These are phyloP conservation scores for Nemurella pictetii DNA, from an alignment of 2,888 invertebrate genomes.

Conservation along the genomic window DNA sequence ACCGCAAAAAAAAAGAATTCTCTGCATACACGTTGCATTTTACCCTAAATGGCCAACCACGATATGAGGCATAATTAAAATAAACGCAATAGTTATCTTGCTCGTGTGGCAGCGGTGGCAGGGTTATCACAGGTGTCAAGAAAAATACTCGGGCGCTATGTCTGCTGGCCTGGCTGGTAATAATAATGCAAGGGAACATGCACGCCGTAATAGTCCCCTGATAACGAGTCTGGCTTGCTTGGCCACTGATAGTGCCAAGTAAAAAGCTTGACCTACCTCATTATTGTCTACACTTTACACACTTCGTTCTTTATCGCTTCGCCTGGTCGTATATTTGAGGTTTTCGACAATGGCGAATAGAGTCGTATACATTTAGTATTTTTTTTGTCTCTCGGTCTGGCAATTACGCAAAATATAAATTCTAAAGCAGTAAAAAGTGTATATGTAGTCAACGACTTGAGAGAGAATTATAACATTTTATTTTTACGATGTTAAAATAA, in stretches of 20 bases:
- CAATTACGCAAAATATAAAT: background rate
- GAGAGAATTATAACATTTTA: background rate
- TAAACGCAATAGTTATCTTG: background rate
- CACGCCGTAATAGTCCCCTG: background rate
- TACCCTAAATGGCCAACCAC: background rate
- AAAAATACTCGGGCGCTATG: background rate
- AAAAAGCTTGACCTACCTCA: constrained; percentile 18
- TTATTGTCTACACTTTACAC: background rate
- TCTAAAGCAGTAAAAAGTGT: background rate
- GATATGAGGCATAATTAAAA: background rate
- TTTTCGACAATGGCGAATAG: background rate
- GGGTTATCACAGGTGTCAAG: constrained; percentile 14
- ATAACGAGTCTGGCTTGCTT: background rate
- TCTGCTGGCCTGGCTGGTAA: background rate
- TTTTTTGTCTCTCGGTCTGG: no score
- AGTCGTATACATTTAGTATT: background rate
- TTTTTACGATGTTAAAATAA: background rate
- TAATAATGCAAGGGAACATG: background rate
- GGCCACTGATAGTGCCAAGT: background rate
- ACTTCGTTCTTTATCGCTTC: background rate
- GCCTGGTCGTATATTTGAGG: background rate
- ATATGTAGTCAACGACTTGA: background rate
- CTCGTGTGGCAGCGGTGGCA: background rate
- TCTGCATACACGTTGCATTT: background rate
- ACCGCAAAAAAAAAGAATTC: background rate